Percentiles rank a stretch among this genome's conserved stretches.
Conservation (phyloP, 2,888 invertebrate species). For the Drosophila birchii region DNA sequence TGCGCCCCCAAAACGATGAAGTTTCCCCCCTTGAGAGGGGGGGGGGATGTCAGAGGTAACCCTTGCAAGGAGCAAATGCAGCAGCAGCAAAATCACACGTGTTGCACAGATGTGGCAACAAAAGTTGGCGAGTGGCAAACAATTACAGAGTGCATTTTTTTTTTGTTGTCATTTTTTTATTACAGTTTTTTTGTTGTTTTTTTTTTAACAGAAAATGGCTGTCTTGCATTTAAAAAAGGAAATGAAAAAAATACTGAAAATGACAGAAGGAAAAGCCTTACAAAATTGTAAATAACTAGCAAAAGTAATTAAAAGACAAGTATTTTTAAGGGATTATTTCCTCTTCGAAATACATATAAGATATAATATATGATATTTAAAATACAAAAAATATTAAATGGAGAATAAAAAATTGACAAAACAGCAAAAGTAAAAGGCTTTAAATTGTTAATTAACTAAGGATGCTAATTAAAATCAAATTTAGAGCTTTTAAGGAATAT, state of each 20-base stretch:
- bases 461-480: too few relatives aligned
- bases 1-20: constrained; percentile 12
- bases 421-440: too few relatives aligned
- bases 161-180: not conserved
- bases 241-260: not conserved
- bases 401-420: not conserved
- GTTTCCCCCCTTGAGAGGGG: not conserved
- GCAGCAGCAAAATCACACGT: constrained; percentile 50
- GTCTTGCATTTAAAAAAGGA: constrained; percentile 4
- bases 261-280: not conserved
- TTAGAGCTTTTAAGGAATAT: too few relatives aligned
- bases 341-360: not conserved
- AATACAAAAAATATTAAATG: not conserved
- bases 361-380: not conserved
- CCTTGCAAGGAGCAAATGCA: constrained; percentile 16
- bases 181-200: not conserved
- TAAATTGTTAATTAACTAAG: too few relatives aligned
- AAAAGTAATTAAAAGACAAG: not conserved
- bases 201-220: not conserved
- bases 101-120: constrained; percentile 57
- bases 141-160: constrained; percentile 28
- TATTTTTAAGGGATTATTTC: not conserved
- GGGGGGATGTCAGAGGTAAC: constrained; percentile 1
- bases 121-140: constrained; percentile 40
- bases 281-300: not conserved